Conservation (phyloP, 2,797 vertebrate species). For the Phalanger gymnotis region DNA sequence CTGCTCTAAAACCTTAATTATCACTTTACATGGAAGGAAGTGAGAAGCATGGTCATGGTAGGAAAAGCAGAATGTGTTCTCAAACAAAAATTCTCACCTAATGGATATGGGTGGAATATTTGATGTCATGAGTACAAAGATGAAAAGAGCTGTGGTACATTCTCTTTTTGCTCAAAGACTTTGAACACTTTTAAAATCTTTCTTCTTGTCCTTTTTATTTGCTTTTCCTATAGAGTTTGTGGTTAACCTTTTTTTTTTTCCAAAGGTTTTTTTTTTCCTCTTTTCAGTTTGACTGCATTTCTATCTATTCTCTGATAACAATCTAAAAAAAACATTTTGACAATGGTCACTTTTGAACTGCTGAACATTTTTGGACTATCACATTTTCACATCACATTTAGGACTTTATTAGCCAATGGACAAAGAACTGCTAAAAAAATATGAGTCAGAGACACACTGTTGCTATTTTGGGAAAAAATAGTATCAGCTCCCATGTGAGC, state of each 20-base stretch:
- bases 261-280: neutral
- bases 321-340: neutral
- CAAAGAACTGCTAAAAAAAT: neutral
- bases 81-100: conserved; percentile 68
- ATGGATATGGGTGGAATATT: conserved; percentile 38
- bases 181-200: conserved; percentile 9
- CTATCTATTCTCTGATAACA: neutral
- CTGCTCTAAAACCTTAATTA: conserved; percentile 77
- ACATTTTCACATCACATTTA: neutral
- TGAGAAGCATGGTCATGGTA: conserved; percentile 12
- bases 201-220: conserved; percentile 50
- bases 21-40: conserved; percentile 62
- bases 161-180: conserved; percentile 18
- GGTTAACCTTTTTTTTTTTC: neutral
- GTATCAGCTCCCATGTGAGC: neutral
- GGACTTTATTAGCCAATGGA: neutral
- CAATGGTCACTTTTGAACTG: neutral
- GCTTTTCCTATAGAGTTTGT: neutral
- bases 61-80: conserved; percentile 65
- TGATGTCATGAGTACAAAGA: conserved; percentile 43
- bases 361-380: neutral
- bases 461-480: neutral
- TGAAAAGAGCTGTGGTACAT: conserved; percentile 58
- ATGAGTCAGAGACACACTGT: neutral
- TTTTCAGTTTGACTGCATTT: neutral